A percentile compares a stretch with the other conserved stretches of the same genome.
These are phyloP conservation scores for Atrichornis clamosus DNA, from an alignment of 2,113 vertebrate species.

Conservation along the genomic window DNA sequence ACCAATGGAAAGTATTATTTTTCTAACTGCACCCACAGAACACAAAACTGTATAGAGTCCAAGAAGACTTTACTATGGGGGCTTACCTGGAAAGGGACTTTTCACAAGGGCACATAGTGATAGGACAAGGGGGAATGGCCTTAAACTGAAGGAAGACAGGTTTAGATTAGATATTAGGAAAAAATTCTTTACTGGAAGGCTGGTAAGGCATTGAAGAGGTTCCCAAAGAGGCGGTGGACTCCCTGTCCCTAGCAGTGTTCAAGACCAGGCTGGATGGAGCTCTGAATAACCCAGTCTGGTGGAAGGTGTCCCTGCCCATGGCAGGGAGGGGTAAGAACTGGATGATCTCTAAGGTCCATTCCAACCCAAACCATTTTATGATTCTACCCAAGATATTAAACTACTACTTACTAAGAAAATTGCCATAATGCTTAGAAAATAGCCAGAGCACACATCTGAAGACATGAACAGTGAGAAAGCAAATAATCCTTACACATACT, in stretches of 20 bases:
- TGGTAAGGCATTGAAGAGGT: background rate
- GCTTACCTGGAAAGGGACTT: background rate
- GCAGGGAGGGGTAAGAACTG: background rate
- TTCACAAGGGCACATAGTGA: background rate
- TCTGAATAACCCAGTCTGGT: background rate
- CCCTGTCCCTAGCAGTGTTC: rapidly evolving
- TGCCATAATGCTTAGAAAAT: background rate
- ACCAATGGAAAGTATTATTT: background rate
- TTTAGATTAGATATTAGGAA: background rate
- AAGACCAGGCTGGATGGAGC: background rate
- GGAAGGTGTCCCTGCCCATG: background rate
- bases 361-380: background rate
- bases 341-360: background rate
- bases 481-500: background rate
- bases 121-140: background rate
- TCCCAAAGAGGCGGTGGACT: background rate
- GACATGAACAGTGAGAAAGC: background rate
- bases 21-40: background rate
- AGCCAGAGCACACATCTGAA: background rate
- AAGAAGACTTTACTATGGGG: background rate
- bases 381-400: background rate
- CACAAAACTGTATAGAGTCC: background rate
- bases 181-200: background rate
- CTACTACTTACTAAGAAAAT: background rate
- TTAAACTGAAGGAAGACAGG: background rate